Base-by-base conservation (phyloP, 2,797 vertebrate genomes). In the Delichon dasypus region DNA sequence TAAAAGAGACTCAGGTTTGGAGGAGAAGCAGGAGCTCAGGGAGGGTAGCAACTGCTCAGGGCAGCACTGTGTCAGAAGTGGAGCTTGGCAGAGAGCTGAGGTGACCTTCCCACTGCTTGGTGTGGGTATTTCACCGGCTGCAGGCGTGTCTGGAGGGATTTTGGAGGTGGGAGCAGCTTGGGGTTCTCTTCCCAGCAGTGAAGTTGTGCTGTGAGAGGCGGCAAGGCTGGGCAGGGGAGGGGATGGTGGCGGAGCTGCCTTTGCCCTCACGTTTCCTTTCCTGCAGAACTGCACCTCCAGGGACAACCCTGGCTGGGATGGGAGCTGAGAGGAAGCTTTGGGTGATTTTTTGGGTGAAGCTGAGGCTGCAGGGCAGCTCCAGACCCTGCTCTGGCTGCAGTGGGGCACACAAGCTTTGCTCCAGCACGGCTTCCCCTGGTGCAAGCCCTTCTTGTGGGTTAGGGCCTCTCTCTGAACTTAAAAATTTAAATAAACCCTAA, bases 171-270 rank as follows among this genome's bases (percentile, higher is more conserved):
- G 21, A 6, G 9, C 42, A 68, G 44, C 25, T 71, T 21, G 73
- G 51, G 10, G 5, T 10, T 5, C 1, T 3, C 13, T 30, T 50
- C n/a, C 16, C 19, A 47, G 18, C 55, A 48, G 17, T 2, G 2
- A 15, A 53, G 12, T 19, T 54, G 27, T 58, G 11, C 20, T 17
- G 17, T 22, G 73, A 58, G 51, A 30, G 17, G 32, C 8, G 3
- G 64, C 25, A 45, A 13, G 23, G 66, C 30, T 45, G 53, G 12
- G 51, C 32, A 13, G 51, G 67, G 38, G 6, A 81, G 34, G 72
- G 17, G 29, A 26, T 25, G 70, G 4, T 34, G 61, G 9, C 42
- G 40, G 45, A 83, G 13, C 38, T 72, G 32, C 30, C n/a, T 88
- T 68, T 79, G 42, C 15, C 13, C 23, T 60, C 42, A 19, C 4